Conservation (phyloP, 1,140 invertebrate genomes). For the Bombus ignitus region DNA sequence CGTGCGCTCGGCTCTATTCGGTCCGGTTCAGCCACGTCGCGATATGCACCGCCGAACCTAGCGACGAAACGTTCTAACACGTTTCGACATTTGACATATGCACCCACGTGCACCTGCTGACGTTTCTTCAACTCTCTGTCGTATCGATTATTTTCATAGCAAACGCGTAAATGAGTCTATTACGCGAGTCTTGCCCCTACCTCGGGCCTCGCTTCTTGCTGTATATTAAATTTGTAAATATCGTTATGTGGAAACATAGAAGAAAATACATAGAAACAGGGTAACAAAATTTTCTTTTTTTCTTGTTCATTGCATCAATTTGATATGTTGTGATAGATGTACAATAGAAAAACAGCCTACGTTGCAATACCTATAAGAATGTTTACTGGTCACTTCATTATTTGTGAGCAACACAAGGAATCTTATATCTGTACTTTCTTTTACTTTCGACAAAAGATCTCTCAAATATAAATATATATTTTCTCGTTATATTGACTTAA, state of each 20-base stretch:
- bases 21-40: constrained; percentile 6
- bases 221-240: not conserved
- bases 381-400: not conserved
- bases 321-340: not conserved
- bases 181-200: not conserved
- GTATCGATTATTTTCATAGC: constrained; percentile 6
- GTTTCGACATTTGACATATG: constrained; percentile 73
- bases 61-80: constrained; percentile 70
- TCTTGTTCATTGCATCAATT: too few relatives aligned
- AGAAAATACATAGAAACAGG: not conserved
- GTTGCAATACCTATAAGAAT: too few relatives aligned
- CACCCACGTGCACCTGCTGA: constrained; percentile 61
- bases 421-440: not conserved
- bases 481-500: too few relatives aligned
- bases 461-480: too few relatives aligned
- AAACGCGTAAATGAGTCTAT: not conserved
- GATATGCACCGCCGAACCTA: constrained; percentile 71
- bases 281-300: too few relatives aligned
- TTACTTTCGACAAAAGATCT: not conserved
- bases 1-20: constrained; percentile 55
- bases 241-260: not conserved
- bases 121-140: constrained; percentile 4
- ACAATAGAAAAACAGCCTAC: not conserved
- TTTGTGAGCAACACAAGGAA: not conserved
- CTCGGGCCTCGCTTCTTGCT: not conserved